Conservation (phyloP, 2,888 invertebrate species). For the Meta bourneti region DNA sequence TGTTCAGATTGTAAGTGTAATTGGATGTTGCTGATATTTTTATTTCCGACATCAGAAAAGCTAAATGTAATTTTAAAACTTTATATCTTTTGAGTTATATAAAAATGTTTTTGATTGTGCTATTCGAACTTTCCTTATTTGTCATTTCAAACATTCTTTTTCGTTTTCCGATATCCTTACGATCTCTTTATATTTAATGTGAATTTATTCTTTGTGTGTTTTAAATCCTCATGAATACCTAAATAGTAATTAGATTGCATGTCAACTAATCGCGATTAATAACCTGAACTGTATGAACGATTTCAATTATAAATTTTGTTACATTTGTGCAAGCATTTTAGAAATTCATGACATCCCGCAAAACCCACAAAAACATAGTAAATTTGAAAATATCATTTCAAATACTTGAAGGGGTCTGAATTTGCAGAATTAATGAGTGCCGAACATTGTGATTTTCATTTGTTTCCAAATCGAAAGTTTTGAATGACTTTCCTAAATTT, state of each 20-base stretch:
- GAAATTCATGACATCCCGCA: too few relatives aligned
- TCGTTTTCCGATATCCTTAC: not conserved
- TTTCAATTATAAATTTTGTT: not conserved
- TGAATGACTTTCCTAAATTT: too few relatives aligned
- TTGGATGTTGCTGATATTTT: not conserved
- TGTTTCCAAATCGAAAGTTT: too few relatives aligned
- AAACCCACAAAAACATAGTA: too few relatives aligned
- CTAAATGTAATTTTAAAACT: not conserved
- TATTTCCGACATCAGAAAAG: not conserved
- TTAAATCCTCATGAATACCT: not conserved
- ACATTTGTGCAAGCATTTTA: not conserved
- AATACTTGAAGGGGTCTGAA: too few relatives aligned
- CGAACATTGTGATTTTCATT: too few relatives aligned
- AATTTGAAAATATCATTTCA: too few relatives aligned
- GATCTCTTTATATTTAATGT: not conserved
- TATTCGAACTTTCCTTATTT: not conserved
- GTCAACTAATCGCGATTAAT: not conserved
- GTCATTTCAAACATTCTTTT: not conserved
- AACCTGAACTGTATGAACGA: not conserved
- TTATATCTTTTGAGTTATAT: not conserved
- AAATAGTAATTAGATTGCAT: not conserved
- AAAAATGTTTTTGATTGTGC: not conserved
- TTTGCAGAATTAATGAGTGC: too few relatives aligned
- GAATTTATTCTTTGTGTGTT: not conserved
- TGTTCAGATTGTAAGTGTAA: not conserved